Base-by-base conservation (phyloP, 2,113 vertebrate genomes). In the Ictalurus furcatus region DNA sequence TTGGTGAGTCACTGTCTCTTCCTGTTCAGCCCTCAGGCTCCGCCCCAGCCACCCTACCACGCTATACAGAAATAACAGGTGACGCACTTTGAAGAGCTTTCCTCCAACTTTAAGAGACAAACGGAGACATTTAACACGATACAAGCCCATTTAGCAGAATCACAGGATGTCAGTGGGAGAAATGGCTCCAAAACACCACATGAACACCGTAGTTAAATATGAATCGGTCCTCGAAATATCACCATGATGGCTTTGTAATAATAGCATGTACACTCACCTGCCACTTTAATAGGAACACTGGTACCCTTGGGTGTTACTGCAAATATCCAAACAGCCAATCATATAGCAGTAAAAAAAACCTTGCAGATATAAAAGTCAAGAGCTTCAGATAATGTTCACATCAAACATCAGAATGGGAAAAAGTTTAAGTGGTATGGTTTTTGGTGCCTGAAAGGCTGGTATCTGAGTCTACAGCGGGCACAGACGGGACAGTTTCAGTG, bases 1-100 rank as follows among this genome's bases (percentile, higher is more conserved):
- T 37, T 54, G 37, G 69, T 88, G 88, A 88, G 88, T 88, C 88
- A 88, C 58, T 52, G 58, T 79, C n/a, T 23, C 87, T 88, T 88
- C 88, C 58, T 88, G 88, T 65, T 85, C 56, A 37, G 11, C n/a
- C 71, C n/a, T 28, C 54, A 74, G 19, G 19, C 88, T 84, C 82
- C 54, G 4, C 87, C 81, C 63, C 59, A 40, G 21, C 61, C 87
- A 56, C 87, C 87, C 87, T 67, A 73, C 25, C 37, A 52, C 7
- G 28, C 44, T 84, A 37, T 28, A 65, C 82, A 85, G 58, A 88
- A 85, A 88, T 88, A 88, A 85, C 88, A 48, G 9, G 76, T 85
- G 89, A 63, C 78, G 78, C 87, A 78, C 84, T 69, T 54, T 69
- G 56, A 83, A 81, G 79, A 69, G 76, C 56, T 86, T 76, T 52